Percentiles rank a stretch among this genome's conserved stretches.
Evolutionary conservation across 2,797 vertebrate species (phyloP).

Genomic region (Danionella dracula): DNA sequence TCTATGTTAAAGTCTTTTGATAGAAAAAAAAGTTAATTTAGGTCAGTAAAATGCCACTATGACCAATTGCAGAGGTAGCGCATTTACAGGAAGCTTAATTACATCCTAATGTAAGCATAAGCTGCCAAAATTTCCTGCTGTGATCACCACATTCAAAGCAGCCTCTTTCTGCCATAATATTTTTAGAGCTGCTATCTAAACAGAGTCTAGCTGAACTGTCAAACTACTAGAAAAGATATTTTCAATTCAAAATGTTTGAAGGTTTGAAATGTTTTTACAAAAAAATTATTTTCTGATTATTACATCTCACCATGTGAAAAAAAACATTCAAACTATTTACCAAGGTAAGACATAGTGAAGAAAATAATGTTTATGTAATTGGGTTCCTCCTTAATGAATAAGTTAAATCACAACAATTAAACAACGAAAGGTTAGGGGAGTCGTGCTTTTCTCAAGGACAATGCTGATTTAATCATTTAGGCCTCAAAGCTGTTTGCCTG

Average conservation of each 20-base stretch:
- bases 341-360: too few relatives aligned
- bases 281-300: too few relatives aligned
- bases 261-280: too few relatives aligned
- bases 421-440: neutral
- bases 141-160: neutral
- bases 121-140: neutral
- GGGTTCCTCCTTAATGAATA: too few relatives aligned
- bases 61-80: slow-evolving; percentile 10
- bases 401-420: too few relatives aligned
- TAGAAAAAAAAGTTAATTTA: too few relatives aligned
- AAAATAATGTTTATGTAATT: too few relatives aligned
- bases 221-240: neutral
- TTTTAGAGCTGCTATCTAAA: slow-evolving; percentile 24
- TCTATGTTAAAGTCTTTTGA: too few relatives aligned
- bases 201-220: neutral
- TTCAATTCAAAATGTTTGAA: neutral
- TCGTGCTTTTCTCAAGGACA: neutral
- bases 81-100: neutral
- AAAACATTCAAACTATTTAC: too few relatives aligned
- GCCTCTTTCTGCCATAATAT: neutral
- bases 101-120: slow-evolving; percentile 22
- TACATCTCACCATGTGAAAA: too few relatives aligned
- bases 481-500: neutral
- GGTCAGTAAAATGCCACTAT: slow-evolving; percentile 8
- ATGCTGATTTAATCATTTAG: neutral